Conservation (phyloP, 2,797 vertebrate species). For the Streptopelia turtur region DNA sequence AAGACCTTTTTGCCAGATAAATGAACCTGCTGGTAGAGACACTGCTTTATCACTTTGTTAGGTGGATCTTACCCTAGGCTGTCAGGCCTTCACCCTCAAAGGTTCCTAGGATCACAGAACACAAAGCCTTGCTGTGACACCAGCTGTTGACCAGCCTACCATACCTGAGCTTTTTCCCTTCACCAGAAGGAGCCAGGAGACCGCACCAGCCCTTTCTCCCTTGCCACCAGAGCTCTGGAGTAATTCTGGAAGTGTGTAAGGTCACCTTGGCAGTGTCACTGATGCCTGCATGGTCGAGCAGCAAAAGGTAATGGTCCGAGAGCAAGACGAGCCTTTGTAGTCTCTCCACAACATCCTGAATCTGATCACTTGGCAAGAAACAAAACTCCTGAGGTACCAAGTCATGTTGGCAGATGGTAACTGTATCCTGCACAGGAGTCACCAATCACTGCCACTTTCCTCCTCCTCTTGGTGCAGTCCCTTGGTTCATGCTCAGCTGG, state of each 20-base stretch:
- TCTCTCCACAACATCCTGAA: neutral
- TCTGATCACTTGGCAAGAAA: neutral
- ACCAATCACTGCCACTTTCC: accelerated
- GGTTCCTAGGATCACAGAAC: neutral
- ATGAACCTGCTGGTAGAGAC: neutral
- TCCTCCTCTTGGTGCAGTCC: neutral
- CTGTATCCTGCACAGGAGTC: neutral
- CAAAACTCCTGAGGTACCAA: neutral
- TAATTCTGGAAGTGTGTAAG: accelerated
- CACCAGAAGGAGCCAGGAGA: neutral
- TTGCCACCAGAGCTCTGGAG: neutral
- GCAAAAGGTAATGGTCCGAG: neutral
- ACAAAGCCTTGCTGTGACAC: neutral
- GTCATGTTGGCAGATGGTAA: neutral
- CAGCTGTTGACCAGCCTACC: accelerated
- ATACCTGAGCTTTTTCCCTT: too few relatives aligned
- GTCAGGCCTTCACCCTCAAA: neutral
- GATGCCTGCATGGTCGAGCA: neutral
- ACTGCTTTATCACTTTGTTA: neutral
- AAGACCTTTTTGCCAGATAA: too few relatives aligned
- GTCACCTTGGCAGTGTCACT: neutral
- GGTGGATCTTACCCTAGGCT: too few relatives aligned
- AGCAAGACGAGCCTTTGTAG: neutral
- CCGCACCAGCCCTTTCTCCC: accelerated
- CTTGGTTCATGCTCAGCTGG: neutral